Evolutionary conservation across 1,140 invertebrate species (phyloP).

Genomic region (Drosophila subpulchrella): DNA sequence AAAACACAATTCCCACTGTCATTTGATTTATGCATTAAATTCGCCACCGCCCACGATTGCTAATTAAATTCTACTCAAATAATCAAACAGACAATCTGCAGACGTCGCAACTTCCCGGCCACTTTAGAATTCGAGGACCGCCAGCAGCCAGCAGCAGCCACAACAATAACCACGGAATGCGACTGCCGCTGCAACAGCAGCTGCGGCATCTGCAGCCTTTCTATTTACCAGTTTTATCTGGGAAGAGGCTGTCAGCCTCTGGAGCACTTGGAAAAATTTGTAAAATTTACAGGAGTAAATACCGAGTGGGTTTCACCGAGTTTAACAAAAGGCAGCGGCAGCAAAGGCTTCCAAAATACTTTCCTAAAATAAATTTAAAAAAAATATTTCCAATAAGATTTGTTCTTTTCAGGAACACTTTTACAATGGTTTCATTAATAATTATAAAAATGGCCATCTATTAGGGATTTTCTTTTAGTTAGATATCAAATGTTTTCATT

Average conservation of each 20-base stretch:
- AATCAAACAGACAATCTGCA: slow-evolving; percentile 52
- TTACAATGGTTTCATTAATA: too few relatives aligned
- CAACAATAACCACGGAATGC: slow-evolving; percentile 46
- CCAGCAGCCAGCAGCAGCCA: slow-evolving; percentile 20
- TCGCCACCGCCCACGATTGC: slow-evolving; percentile 37
- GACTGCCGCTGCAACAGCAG: slow-evolving; percentile 36
- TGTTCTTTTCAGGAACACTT: too few relatives aligned
- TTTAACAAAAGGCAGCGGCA: too few relatives aligned
- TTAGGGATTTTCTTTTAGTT: too few relatives aligned
- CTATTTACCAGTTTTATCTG: slow-evolving; percentile 53
- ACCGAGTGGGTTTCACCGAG: neutral
- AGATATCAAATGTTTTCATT: too few relatives aligned
- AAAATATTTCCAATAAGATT: too few relatives aligned
- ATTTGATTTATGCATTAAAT: slow-evolving; percentile 53
- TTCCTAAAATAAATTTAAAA: too few relatives aligned
- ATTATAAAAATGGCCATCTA: too few relatives aligned
- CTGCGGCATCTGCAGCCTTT: slow-evolving; percentile 36
- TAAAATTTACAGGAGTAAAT: neutral
- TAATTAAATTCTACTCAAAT: slow-evolving; percentile 61
- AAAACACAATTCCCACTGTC: slow-evolving; percentile 14
- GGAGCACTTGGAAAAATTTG: slow-evolving; percentile 5
- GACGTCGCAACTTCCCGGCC: slow-evolving; percentile 34
- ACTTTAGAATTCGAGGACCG: slow-evolving; percentile 37
- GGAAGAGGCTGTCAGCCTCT: slow-evolving; percentile 35
- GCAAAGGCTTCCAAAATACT: too few relatives aligned